These are phyloP conservation scores for Heliocidaris tuberculata DNA, from an alignment of 35 echinoderm and acorn worm species.

Conservation along the genomic window DNA sequence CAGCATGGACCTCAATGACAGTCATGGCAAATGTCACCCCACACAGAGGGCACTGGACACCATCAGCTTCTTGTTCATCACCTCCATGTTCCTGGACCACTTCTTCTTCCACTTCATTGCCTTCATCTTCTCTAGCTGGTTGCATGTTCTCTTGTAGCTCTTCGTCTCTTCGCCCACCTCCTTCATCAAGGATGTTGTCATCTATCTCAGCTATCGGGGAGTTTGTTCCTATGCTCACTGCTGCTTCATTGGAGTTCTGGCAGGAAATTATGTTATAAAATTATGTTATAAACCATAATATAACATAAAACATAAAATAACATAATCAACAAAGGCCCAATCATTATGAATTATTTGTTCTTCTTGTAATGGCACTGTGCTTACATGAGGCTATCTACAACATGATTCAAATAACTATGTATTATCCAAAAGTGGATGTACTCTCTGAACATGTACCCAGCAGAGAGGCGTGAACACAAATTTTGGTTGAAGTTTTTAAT, in stretches of 20 bases:
- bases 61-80: background rate
- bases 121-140: background rate
- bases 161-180: background rate
- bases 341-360: too few species aligned
- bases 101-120: background rate
- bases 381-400: too few species aligned
- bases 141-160: background rate
- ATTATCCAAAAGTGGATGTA: too few species aligned
- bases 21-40: conserved; percentile 28
- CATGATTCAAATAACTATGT: too few species aligned
- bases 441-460: too few species aligned
- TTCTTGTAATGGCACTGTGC: too few species aligned
- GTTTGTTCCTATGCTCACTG: background rate
- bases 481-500: too few species aligned
- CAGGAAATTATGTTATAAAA: background rate
- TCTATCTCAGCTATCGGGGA: background rate
- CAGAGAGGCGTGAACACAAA: too few species aligned
- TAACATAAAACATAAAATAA: too few species aligned
- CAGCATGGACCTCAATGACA: conserved; percentile 26
- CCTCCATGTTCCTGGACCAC: background rate
- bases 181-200: background rate
- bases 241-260: background rate
- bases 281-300: background rate
- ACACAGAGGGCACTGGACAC: conserved; percentile 35
- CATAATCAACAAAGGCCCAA: background rate